Base-by-base conservation (phyloP, 2,888 invertebrate species). In the Autographa pulchrina region DNA sequence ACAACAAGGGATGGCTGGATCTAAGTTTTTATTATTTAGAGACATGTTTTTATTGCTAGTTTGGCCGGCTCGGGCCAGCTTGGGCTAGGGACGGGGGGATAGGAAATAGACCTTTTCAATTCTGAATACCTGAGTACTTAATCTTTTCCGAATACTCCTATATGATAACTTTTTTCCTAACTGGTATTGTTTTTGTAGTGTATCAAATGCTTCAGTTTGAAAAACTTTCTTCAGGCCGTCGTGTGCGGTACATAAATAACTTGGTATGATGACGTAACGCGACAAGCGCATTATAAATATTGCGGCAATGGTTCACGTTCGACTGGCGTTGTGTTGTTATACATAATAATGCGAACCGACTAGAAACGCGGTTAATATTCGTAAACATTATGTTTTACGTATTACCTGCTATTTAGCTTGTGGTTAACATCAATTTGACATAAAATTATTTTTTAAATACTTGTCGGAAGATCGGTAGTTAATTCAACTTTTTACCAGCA, bases 321-420 rank as follows among this genome's bases (percentile, higher is more conserved):
- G 48, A 48, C 48, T 48, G n/a, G 48, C 48, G 48, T 48, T 48
- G n/a, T 48, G 48, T 48, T 48, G 48, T 48, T 48, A 48, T 48
- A 48, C 48, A 48, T 48, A 48, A 48, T 48, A 48, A 48, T 48
- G 48, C n/a, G 48, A 48, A n/a, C 14, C 48, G 48, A n/a, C n/a
- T 48, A 16, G n/a, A n/a, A 48, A 48, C 48, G 4, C 48, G 48
- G 4, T 16, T 16, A 48, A 48, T n/a, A 48, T 48, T n/a, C n/a
- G n/a, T 48, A n/a, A 48, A 48, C 48, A 48, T 48, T 43, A 5
- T 43, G 43, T 43, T 43, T 43, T 43, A 43, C 43, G 14, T 43
- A 43, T 14, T 43, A 43, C 43, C 4, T 35, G 16, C 5, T 14
- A 14, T 43, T 43, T 43, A 14, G 16, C 14, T 43, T 16, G 3